Evolutionary conservation across 2,113 vertebrate species (phyloP).

Genomic region (Hepsetus odoe): DNA sequence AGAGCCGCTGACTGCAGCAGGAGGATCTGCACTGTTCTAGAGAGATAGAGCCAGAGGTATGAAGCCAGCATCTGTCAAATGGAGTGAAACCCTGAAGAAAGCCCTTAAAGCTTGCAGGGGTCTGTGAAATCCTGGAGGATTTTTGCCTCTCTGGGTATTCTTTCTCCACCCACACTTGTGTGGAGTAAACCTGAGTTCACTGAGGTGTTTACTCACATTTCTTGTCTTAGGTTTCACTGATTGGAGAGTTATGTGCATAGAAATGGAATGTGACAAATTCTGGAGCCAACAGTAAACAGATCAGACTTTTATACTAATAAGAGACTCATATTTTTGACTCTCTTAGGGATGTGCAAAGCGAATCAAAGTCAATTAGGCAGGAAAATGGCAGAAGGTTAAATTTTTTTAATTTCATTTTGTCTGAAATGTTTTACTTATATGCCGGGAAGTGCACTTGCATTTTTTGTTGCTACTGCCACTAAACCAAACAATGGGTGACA

Average conservation of each 20-base stretch:
- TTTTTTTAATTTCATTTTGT: too few species aligned
- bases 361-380: too few species aligned
- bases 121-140: slow-evolving; percentile 51
- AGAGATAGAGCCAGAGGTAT: slow-evolving; percentile 50
- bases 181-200: slow-evolving; percentile 1
- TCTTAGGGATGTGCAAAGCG: too few species aligned
- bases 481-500: too few species aligned
- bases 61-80: slow-evolving; percentile 45
- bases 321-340: too few species aligned
- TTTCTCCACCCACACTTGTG: slow-evolving; percentile 21
- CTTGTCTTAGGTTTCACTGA: neutral
- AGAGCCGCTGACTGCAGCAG: slow-evolving; percentile 48
- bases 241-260: neutral
- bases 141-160: slow-evolving; percentile 40
- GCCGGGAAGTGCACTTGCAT: too few species aligned
- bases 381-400: too few species aligned
- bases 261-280: neutral
- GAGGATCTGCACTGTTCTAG: slow-evolving; percentile 32
- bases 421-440: too few species aligned
- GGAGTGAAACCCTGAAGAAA: slow-evolving; percentile 34
- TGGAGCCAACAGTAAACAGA: neutral
- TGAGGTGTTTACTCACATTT: neutral
- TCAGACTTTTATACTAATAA: too few species aligned
- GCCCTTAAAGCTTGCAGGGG: slow-evolving; percentile 31
- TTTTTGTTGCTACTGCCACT: too few species aligned